A percentile compares a stretch with the other conserved stretches of the same genome.
Evolutionary conservation across 2,888 invertebrate genomes (phyloP).

Genomic region (Drosophila niveifrons): DNA sequence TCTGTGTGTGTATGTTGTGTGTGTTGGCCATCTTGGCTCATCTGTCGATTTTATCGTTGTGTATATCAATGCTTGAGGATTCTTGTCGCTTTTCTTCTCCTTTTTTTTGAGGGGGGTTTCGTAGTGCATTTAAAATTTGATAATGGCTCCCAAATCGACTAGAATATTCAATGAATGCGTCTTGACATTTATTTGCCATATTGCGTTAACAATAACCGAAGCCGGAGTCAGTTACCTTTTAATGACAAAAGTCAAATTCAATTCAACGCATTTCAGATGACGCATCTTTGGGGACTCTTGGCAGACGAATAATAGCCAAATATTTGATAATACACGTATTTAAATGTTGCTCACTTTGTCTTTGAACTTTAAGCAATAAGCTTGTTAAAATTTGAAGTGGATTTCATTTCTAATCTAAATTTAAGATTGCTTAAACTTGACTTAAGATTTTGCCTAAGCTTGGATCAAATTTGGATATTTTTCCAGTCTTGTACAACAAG

Average conservation of each 20-base stretch:
- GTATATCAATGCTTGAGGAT: constrained; percentile 63
- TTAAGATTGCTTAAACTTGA: too few relatives aligned
- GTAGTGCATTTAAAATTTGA: constrained; percentile 66
- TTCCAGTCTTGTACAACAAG: too few relatives aligned
- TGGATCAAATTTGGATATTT: too few relatives aligned
- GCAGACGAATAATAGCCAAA: neutral
- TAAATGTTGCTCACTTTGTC: neutral
- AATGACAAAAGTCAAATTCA: constrained; percentile 1
- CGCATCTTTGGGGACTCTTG: neutral
- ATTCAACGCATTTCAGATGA: too few relatives aligned
- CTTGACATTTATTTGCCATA: constrained; percentile 58
- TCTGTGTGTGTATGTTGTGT: constrained; percentile 11
- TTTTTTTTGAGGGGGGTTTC: constrained; percentile 7
- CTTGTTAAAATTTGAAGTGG: neutral
- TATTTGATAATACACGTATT: neutral
- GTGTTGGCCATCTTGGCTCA: constrained; percentile 42
- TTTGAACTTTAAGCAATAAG: neutral
- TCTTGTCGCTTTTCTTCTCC: constrained; percentile 42
- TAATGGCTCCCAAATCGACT: constrained; percentile 65
- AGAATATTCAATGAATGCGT: constrained; percentile 62
- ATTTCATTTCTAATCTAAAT: neutral
- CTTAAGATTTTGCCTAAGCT: too few relatives aligned
- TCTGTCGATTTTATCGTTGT: constrained; percentile 60
- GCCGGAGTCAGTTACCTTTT: constrained; percentile 37
- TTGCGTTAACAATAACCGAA: constrained; percentile 49